Conservation (phyloP, 2,113 vertebrate species). For the Heloderma charlesbogerti region DNA sequence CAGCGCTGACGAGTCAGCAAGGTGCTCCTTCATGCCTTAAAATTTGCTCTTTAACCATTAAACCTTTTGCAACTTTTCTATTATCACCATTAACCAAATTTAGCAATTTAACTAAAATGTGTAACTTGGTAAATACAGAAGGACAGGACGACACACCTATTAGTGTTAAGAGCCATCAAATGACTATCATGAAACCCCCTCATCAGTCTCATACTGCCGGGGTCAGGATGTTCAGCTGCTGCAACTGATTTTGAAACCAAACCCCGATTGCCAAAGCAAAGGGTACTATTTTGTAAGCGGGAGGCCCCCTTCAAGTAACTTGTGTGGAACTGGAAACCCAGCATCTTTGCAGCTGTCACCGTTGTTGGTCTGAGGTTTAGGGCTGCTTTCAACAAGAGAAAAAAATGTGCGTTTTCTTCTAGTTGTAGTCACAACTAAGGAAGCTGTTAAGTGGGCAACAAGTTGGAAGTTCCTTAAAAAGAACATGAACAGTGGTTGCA, state of each 20-base stretch:
- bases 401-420: slow-evolving; percentile 48
- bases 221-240: background rate
- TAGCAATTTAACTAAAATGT: background rate
- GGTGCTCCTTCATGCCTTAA: background rate
- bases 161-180: slow-evolving; percentile 57
- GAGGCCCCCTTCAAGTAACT: slow-evolving; percentile 15
- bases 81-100: slow-evolving; percentile 11
- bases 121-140: background rate
- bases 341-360: slow-evolving; percentile 52
- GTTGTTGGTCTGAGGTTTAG: background rate
- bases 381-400: slow-evolving; percentile 47
- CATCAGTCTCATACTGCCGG: background rate
- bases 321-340: slow-evolving; percentile 57
- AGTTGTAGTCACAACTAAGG: slow-evolving; percentile 37
- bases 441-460: slow-evolving; percentile 46
- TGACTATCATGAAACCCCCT: slow-evolving; percentile 29
- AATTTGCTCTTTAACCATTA: background rate
- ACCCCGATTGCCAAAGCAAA: slow-evolving; percentile 41
- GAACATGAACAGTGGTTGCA: background rate
- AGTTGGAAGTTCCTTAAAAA: slow-evolving; percentile 34
- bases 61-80: slow-evolving; percentile 36
- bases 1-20: background rate
- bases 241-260: background rate
- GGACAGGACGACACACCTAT: too few relatives aligned
- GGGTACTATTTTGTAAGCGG: slow-evolving; percentile 5